phyloP scores from a whole-genome alignment of 1,140 invertebrate species.

The Halictus rubicundus region DNA sequence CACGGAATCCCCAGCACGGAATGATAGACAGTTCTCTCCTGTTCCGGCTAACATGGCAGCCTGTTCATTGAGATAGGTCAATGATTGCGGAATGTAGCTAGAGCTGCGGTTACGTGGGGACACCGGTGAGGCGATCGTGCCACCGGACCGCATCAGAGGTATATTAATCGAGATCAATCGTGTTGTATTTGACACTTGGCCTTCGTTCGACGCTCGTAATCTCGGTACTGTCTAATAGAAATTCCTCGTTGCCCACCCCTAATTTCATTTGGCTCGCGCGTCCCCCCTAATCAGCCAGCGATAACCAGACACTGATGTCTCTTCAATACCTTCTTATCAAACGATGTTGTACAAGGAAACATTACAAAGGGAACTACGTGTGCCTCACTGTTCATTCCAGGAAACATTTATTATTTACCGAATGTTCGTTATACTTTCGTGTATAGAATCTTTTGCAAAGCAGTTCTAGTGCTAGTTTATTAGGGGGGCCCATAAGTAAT shows the following conservation, averaged over 20 bases:
- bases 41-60: conserved; percentile 12
- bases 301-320: too few relatives aligned
- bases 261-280: too few relatives aligned
- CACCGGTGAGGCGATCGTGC: neutral
- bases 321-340: too few relatives aligned
- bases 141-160: neutral
- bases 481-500: too few relatives aligned
- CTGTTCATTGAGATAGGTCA: conserved; percentile 43
- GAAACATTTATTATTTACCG: too few relatives aligned
- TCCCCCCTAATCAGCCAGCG: too few relatives aligned
- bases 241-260: neutral
- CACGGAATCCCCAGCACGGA: conserved; percentile 29
- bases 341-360: too few relatives aligned
- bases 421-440: too few relatives aligned
- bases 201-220: neutral
- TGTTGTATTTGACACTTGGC: conserved; percentile 10
- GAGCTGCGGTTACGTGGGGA: conserved; percentile 9
- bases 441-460: too few relatives aligned
- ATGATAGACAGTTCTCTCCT: conserved; percentile 43
- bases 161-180: neutral
- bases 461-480: too few relatives aligned
- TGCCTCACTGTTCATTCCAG: too few relatives aligned
- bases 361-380: too few relatives aligned
- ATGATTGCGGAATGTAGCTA: conserved; percentile 42
- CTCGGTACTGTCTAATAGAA: neutral